Conservation (phyloP, 2,888 invertebrate species). For the Anoplius nigerrimus region DNA sequence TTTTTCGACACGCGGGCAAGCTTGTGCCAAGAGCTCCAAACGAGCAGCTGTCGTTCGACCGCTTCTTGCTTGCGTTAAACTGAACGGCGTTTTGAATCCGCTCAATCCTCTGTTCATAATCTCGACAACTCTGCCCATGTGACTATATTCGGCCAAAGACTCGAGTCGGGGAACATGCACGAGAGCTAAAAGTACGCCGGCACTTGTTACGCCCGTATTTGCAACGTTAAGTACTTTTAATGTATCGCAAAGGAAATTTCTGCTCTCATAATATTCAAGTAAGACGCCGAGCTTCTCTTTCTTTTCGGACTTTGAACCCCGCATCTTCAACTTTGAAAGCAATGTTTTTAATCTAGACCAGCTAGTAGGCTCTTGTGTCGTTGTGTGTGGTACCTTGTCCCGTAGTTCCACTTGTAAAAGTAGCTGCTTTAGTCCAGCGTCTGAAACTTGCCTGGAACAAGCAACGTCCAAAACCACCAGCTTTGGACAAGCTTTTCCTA, state of each 20-base stretch:
- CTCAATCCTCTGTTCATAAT: constrained; percentile 66
- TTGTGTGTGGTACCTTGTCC: constrained; percentile 60
- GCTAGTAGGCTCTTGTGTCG: constrained; percentile 57
- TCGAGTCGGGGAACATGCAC: constrained; percentile 71
- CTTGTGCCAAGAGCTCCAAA: constrained; percentile 70
- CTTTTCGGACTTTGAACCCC: constrained; percentile 55
- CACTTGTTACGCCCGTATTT: constrained; percentile 72
- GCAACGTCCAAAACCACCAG: constrained; percentile 72
- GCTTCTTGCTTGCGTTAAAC: constrained; percentile 69
- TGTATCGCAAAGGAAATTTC: constrained; percentile 71
- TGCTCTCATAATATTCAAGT: constrained; percentile 71
- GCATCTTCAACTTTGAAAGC: constrained; percentile 59
- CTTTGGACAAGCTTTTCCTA: constrained; percentile 73
- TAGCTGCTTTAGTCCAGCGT: constrained; percentile 71
- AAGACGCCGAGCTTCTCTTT: constrained; percentile 64
- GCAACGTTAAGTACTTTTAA: constrained; percentile 72
- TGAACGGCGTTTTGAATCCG: constrained; percentile 65
- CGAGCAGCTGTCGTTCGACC: constrained; percentile 69
- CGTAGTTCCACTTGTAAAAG: constrained; percentile 72
- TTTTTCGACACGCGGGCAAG: constrained; percentile 71
- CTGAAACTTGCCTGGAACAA: constrained; percentile 74
- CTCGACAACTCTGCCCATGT: constrained; percentile 73
- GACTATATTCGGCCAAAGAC: constrained; percentile 73
- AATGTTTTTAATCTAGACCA: constrained; percentile 68
- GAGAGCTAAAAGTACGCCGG: constrained; percentile 71